These are phyloP conservation scores for Achroia grisella DNA, from an alignment of 1,140 invertebrate genomes.

Conservation along the genomic window DNA sequence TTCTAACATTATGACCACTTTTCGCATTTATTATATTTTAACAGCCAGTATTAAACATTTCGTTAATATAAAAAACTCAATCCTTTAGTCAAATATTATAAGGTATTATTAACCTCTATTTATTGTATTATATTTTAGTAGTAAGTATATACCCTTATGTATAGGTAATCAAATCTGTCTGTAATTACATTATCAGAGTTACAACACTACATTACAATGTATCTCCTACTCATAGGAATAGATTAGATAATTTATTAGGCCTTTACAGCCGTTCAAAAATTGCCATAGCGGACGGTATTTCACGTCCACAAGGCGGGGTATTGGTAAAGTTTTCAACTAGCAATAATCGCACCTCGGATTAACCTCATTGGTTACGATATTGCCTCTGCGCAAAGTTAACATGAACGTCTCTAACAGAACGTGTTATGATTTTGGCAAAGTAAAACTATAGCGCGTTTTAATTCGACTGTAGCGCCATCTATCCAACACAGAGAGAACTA, in stretches of 20 bases:
- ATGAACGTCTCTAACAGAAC: not conserved
- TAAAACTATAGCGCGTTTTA: constrained; percentile 27
- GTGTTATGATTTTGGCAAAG: not conserved
- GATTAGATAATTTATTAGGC: constrained; percentile 1
- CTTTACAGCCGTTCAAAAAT: constrained; percentile 83
- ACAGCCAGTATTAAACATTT: no score
- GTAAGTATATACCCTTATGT: no score
- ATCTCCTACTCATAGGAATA: no score
- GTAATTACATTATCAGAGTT: no score
- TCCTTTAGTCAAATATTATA: no score
- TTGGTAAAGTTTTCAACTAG: constrained; percentile 95
- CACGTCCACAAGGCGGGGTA: constrained; percentile 94
- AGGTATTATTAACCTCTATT: no score
- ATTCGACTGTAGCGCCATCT: constrained; percentile 28
- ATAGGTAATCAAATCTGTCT: no score
- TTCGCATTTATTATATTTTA: no score
- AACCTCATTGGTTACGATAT: constrained; percentile 92
- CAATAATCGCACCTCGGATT: constrained; percentile 91
- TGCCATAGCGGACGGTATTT: constrained; percentile 93
- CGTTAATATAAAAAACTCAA: no score
- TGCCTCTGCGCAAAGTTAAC: constrained; percentile 84
- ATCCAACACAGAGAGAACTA: not conserved
- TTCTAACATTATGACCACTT: no score
- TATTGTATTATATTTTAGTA: no score
- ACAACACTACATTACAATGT: no score